These are phyloP conservation scores for Xenopus tropicalis DNA, from an alignment of 2,113 vertebrate genomes.

Conservation along the genomic window UCB_Xtro_10.0 CM004448.2:30051001-30051500, in stretches of 20 bases:
- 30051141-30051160: conserved; percentile 40
- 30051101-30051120: conserved; percentile 12
- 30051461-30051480: conserved; percentile 34
- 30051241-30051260: conserved; percentile 43
- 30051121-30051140: conserved; percentile 29
- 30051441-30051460: conserved; percentile 35
- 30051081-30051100: conserved; percentile 15
- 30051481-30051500: not conserved
- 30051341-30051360: conserved; percentile 38
- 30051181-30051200: conserved; percentile 41
- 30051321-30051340: conserved; percentile 43
- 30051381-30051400: conserved; percentile 38
- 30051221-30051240: conserved; percentile 43
- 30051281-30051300: conserved; percentile 47
- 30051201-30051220: conserved; percentile 43
- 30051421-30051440: conserved; percentile 22
- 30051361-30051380: conserved; percentile 38
- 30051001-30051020: not conserved
- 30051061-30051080: not conserved
- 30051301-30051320: conserved; percentile 45
- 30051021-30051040: not conserved
- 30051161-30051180: conserved; percentile 40
- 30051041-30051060: not conserved
- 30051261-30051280: conserved; percentile 46
- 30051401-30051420: conserved; percentile 39